Evolutionary conservation across 30 jellyfish, hydroid and myxozoan genomes (phyloP).

Genomic region (Turritopsis dohrnii): DNA sequence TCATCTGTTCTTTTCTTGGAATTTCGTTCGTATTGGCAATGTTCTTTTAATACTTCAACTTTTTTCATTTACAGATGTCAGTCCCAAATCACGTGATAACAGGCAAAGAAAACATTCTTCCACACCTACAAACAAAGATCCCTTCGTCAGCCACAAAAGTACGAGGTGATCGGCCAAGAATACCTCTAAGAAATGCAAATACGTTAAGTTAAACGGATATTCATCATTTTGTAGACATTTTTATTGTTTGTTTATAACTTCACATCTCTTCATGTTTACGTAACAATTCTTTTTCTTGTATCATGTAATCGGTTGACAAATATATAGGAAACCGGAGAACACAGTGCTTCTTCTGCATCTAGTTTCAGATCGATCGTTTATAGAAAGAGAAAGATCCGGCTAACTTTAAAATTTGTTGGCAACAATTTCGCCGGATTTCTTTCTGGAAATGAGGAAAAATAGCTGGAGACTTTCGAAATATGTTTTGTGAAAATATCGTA

Average conservation of each 20-base stretch:
- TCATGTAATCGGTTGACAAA: constrained; percentile 3
- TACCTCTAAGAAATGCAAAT: constrained; percentile 29
- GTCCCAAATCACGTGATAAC: constrained; percentile 2
- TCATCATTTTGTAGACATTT: not conserved
- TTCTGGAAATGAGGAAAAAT: too few relatives aligned
- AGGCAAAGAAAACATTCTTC: constrained; percentile 19
- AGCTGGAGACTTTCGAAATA: too few relatives aligned
- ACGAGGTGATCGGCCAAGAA: constrained; percentile 27
- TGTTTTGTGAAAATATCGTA: too few relatives aligned
- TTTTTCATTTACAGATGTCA: constrained; percentile 1
- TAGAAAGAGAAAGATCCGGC: too few relatives aligned
- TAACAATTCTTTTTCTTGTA: not conserved
- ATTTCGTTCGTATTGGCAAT: too few relatives aligned
- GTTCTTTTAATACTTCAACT: too few relatives aligned
- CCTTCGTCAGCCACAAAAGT: constrained; percentile 18
- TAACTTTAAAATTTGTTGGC: too few relatives aligned
- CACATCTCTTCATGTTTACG: not conserved
- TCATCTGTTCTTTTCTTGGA: too few relatives aligned
- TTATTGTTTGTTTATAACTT: not conserved
- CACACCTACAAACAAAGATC: not conserved
- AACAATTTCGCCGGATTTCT: too few relatives aligned
- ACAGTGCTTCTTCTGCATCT: too few relatives aligned
- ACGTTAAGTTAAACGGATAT: constrained; percentile 7
- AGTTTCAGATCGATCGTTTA: too few relatives aligned
- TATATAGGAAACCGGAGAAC: too few relatives aligned